Percentiles rank a stretch among this genome's conserved stretches.
Conservation (phyloP, 2,888 invertebrate genomes). For the Andrena fulva region DNA sequence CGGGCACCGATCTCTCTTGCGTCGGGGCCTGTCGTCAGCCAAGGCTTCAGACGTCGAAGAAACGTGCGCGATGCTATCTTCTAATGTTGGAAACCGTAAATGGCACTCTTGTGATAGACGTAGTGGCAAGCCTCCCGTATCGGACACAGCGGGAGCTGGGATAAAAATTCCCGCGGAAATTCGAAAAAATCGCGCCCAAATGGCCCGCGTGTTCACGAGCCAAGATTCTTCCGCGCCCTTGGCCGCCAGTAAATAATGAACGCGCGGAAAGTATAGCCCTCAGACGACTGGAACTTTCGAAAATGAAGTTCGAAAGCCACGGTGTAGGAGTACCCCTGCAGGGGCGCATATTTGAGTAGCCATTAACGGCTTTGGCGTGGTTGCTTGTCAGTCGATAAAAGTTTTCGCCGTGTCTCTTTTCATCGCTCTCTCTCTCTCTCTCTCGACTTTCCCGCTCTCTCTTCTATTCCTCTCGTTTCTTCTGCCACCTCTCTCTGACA, state of each 20-base stretch:
- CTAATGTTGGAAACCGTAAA: too few species aligned
- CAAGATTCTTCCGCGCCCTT: slow-evolving; percentile 49
- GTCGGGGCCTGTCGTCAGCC: too few species aligned
- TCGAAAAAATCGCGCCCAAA: not conserved
- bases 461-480: slow-evolving; percentile 25
- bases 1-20: too few species aligned
- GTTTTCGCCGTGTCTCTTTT: slow-evolving; percentile 60
- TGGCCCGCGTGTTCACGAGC: not conserved
- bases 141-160: not conserved
- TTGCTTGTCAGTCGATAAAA: slow-evolving; percentile 78
- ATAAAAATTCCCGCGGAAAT: not conserved
- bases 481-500: slow-evolving; percentile 31
- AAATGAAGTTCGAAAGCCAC: slow-evolving; percentile 78
- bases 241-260: slow-evolving; percentile 72
- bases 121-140: not conserved
- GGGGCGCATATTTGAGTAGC: slow-evolving; percentile 79
- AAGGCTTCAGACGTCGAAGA: too few species aligned
- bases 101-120: too few species aligned
- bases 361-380: slow-evolving; percentile 79
- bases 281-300: slow-evolving; percentile 72
- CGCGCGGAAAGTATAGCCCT: slow-evolving; percentile 66
- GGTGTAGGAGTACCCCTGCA: slow-evolving; percentile 58
- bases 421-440: slow-evolving; percentile 29
- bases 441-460: slow-evolving; percentile 17
- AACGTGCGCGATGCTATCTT: too few species aligned